A percentile compares a stretch with the other conserved stretches of the same genome.
Conservation (phyloP, 2,888 invertebrate species). For the Polydrusus pterygomalis region DNA sequence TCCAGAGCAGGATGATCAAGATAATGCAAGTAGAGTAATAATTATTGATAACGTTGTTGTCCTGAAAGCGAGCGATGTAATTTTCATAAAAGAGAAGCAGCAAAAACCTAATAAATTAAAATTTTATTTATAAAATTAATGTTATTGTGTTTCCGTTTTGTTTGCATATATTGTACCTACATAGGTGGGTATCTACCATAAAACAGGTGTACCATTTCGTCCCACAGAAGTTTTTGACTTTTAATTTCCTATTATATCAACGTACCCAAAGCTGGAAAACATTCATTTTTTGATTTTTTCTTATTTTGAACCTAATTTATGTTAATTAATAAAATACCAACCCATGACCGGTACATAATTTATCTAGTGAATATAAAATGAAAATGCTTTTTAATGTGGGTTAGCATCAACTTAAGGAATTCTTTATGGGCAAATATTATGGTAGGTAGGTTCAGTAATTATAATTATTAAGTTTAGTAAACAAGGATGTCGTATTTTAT, state of each 20-base stretch:
- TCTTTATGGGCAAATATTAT: constrained; percentile 38
- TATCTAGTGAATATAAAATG: constrained; percentile 27
- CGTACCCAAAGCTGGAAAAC: background rate
- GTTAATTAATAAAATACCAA: constrained; percentile 30
- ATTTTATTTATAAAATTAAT: too few relatives aligned
- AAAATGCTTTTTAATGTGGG: constrained; percentile 31
- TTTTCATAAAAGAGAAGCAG: too few relatives aligned
- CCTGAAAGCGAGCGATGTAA: too few relatives aligned
- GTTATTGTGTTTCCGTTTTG: too few relatives aligned
- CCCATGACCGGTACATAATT: constrained; percentile 11
- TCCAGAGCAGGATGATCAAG: too few relatives aligned
- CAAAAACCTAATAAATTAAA: too few relatives aligned
- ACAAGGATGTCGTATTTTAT: constrained; percentile 31
- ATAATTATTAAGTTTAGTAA: constrained; percentile 28
- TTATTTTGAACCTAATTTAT: constrained; percentile 20
- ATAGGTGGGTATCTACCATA: too few relatives aligned
- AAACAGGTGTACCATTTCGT: background rate
- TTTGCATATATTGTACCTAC: too few relatives aligned
- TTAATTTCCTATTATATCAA: constrained; percentile 2
- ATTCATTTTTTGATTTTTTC: constrained; percentile 17
- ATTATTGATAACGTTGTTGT: too few relatives aligned
- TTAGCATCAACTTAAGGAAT: constrained; percentile 27
- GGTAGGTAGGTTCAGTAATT: constrained; percentile 24
- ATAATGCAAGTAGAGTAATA: too few relatives aligned
- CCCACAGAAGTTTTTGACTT: background rate